Evolutionary conservation across 1,140 invertebrate species (phyloP), one percentile per base, ranked within the genome.

Genomic region (Tetraneura akinire): DNA sequence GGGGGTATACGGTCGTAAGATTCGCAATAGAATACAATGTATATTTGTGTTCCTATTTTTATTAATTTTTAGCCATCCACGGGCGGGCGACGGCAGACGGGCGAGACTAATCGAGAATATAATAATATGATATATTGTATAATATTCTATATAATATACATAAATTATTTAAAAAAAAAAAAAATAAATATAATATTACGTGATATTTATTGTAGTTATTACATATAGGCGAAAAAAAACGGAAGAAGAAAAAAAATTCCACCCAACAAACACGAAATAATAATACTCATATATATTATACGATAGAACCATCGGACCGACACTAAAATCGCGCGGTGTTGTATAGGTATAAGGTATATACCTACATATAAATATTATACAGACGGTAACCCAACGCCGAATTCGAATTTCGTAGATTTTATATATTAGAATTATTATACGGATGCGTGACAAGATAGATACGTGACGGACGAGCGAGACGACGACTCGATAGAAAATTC

Each of bases 341-440:
- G n/a, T n/a, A n/a, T n/a, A n/a, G n/a, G n/a, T n/a, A n/a, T n/a
- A n/a, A n/a, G n/a, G n/a, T n/a, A n/a, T n/a, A n/a, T n/a, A n/a
- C n/a, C n/a, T n/a, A n/a, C n/a, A n/a, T n/a, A n/a, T n/a, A n/a
- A n/a, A n/a, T n/a, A n/a, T n/a, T n/a, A n/a, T n/a, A 8, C 49
- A n/a, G 49, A 14, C 32, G 14, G 74, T 78, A 78, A 78, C 55
- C 55, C 74, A 78, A 78, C 62, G 55, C 55, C n/a, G 32, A 78
- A 78, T 60, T 78, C 42, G 62, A 62, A 62, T 78, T 78, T 78
- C 16, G 37, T 62, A 47, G 21, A 14, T 18, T n/a, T 45, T 8
- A 23, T 32, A 37, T 21, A n/a, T n/a, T n/a, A n/a, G n/a, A 9
- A 71, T 29, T 26, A 14, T 16, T 66, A 42, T 6, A 60, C 21